Conservation (phyloP, 2,888 invertebrate species). For the Seira sanloemensis region DNA sequence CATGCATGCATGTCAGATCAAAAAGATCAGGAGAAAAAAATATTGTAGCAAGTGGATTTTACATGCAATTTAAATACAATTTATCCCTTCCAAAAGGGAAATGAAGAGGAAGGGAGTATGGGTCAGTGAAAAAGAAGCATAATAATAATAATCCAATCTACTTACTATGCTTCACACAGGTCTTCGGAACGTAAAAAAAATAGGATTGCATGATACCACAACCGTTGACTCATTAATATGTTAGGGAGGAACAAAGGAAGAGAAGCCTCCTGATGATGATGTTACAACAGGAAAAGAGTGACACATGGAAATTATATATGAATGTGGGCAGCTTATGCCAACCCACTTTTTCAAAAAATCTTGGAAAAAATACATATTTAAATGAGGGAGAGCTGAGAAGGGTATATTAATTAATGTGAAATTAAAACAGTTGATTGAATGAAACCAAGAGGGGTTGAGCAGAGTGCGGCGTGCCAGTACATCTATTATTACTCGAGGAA, state of each 20-base stretch:
- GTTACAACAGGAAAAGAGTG: conserved; percentile 38
- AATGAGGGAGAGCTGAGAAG: neutral
- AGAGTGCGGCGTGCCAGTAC: neutral
- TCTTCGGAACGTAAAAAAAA: neutral
- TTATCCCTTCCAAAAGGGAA: conserved; percentile 11
- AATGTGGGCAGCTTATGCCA: conserved; percentile 33
- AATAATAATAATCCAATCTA: neutral
- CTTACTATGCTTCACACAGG: neutral
- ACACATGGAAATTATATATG: conserved; percentile 43
- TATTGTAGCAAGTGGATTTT: conserved; percentile 25
- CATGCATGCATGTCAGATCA: conserved; percentile 24
- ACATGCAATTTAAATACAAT: conserved; percentile 51
- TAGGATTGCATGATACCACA: neutral
- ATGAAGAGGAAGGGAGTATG: conserved; percentile 18
- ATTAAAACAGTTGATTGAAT: neutral
- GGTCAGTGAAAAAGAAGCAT: conserved; percentile 27
- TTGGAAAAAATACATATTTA: neutral
- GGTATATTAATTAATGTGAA: conserved; percentile 1
- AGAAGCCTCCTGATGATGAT: neutral
- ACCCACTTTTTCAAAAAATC: neutral
- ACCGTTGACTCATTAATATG: neutral
- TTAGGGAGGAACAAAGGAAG: neutral
- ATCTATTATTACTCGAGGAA: neutral
- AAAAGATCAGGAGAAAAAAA: conserved; percentile 37
- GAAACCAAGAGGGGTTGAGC: neutral